Conservation (phyloP, 2,888 invertebrate genomes). For the Crematogaster levior region DNA sequence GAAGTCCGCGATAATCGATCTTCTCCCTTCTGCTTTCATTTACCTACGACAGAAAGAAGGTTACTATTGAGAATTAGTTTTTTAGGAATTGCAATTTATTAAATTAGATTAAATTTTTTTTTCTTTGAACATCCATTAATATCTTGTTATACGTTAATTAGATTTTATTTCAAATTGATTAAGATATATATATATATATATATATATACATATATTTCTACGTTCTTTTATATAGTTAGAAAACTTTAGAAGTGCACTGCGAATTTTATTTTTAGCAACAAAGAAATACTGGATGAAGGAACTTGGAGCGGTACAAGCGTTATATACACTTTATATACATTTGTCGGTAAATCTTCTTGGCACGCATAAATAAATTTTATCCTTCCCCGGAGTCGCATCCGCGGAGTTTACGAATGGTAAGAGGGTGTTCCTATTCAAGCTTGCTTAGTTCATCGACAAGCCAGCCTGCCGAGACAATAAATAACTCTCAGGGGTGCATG, state of each 20-base stretch:
- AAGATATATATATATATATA: background rate
- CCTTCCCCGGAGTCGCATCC: slow-evolving; percentile 13
- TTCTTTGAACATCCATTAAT: background rate
- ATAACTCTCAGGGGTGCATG: slow-evolving; percentile 45
- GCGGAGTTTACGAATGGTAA: slow-evolving; percentile 21
- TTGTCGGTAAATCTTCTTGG: slow-evolving; percentile 14
- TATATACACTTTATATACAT: background rate
- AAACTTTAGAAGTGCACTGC: background rate
- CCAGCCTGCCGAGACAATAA: slow-evolving; percentile 45
- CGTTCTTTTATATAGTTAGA: background rate
- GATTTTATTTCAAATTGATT: background rate
- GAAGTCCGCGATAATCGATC: slow-evolving; percentile 36
- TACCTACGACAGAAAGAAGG: background rate
- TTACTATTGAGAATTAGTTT: background rate
- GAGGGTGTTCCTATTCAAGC: slow-evolving; percentile 12
- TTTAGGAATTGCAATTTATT: background rate
- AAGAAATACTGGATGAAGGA: background rate
- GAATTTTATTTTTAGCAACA: slow-evolving; percentile 3
- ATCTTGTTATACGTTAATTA: background rate
- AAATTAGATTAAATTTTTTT: background rate
- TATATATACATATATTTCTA: background rate
- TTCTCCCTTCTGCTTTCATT: background rate
- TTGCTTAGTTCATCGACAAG: slow-evolving; percentile 47
- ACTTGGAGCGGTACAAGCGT: background rate
- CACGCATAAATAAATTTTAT: slow-evolving; percentile 35